These are phyloP conservation scores for Chloroclysta siterata DNA, from an alignment of 2,888 invertebrate species.

Conservation along the genomic window DNA sequence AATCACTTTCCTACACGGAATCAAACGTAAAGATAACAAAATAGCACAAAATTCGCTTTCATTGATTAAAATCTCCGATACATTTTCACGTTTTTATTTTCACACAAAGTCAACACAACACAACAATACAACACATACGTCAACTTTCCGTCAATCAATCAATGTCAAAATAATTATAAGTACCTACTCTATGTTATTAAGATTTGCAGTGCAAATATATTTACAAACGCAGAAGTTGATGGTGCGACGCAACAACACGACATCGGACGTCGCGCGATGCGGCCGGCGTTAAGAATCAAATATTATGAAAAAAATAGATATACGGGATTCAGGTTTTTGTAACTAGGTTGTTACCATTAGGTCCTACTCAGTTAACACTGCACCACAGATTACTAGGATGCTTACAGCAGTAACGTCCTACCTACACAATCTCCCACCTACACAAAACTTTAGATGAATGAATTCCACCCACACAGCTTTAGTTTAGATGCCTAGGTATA, in stretches of 20 bases:
- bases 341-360: too few relatives aligned
- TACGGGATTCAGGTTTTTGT: too few relatives aligned
- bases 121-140: not conserved
- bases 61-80: not conserved
- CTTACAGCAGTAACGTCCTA: not conserved
- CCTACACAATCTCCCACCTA: not conserved
- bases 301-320: too few relatives aligned
- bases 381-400: too few relatives aligned
- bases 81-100: not conserved
- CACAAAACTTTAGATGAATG: not conserved
- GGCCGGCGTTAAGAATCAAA: too few relatives aligned
- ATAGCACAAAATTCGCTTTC: slow-evolving; percentile 26
- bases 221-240: too few relatives aligned
- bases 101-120: not conserved
- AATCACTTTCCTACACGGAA: slow-evolving; percentile 8
- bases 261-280: too few relatives aligned
- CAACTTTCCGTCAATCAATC: not conserved
- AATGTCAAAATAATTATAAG: not conserved
- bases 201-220: not conserved
- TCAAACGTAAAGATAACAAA: slow-evolving; percentile 34
- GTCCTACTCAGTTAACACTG: too few relatives aligned
- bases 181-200: too few relatives aligned
- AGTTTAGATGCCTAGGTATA: too few relatives aligned
- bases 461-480: slow-evolving; percentile 1
- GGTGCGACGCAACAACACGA: too few relatives aligned